phyloP scores from a whole-genome alignment of 2,888 invertebrate species.

The Conistra vaccinii region DNA sequence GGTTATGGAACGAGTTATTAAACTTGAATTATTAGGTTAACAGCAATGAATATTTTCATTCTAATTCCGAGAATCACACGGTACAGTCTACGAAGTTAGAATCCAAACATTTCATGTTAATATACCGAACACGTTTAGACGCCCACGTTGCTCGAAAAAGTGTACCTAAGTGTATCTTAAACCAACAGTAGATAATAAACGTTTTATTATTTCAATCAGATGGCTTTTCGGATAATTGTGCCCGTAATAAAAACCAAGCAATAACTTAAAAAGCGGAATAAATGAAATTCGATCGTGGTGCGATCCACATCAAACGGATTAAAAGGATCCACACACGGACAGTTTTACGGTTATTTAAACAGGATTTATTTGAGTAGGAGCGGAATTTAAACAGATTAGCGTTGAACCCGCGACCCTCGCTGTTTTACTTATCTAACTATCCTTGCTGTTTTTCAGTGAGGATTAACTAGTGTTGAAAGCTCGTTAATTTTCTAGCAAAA shows the following conservation, averaged over 20 bases:
- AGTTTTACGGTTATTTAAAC: conserved; percentile 84
- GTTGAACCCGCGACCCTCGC: conserved; percentile 69
- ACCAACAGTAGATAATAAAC: conserved; percentile 22
- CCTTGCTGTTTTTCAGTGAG: conserved; percentile 62
- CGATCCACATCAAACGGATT: conserved; percentile 81
- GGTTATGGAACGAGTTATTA: conserved; percentile 3
- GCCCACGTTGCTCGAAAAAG: conserved; percentile 8
- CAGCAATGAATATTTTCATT: conserved; percentile 2
- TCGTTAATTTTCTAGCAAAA: conserved; percentile 57
- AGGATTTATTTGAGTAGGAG: conserved; percentile 83
- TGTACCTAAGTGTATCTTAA: conserved; percentile 14
- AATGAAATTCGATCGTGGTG: conserved; percentile 74
- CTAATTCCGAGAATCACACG: conserved; percentile 4
- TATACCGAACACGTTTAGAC: conserved; percentile 21
- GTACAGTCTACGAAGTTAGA: conserved; percentile 9
- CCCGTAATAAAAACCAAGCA: conserved; percentile 39
- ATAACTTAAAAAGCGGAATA: conserved; percentile 53
- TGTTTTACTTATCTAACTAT: conserved; percentile 74
- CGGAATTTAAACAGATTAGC: conserved; percentile 82
- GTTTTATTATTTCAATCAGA: conserved; percentile 40
- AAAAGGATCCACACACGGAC: conserved; percentile 78
- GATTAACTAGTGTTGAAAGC: conserved; percentile 64
- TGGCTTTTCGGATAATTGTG: conserved; percentile 38
- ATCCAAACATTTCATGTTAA: conserved; percentile 15
- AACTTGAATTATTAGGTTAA: conserved; percentile 2